Evolutionary conservation across 2,888 invertebrate species (phyloP).

Genomic region (Papilio gigon): DNA sequence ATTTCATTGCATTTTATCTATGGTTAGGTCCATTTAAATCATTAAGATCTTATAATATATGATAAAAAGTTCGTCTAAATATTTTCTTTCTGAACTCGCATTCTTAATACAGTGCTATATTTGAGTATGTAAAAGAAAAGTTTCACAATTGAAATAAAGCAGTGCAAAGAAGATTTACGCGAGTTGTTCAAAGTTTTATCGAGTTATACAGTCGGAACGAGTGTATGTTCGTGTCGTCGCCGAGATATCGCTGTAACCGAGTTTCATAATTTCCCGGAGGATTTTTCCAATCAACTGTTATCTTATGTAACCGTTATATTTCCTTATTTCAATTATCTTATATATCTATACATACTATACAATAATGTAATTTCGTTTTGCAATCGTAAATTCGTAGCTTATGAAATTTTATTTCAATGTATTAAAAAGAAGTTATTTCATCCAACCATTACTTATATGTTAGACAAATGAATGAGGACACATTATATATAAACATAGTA

Average conservation of each 20-base stretch:
- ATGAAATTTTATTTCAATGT: no score
- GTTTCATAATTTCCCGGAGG: slow-evolving; percentile 26
- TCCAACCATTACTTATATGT: no score
- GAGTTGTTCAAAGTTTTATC: slow-evolving; percentile 22
- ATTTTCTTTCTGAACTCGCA: no score
- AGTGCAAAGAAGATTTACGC: slow-evolving; percentile 15
- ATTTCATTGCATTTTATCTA: no score
- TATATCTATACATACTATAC: not conserved
- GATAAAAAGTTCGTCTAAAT: no score
- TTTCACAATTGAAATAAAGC: not conserved
- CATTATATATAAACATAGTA: no score
- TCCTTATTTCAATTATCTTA: not conserved
- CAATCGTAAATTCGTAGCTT: no score
- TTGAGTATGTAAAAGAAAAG: not conserved
- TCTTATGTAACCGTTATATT: slow-evolving; percentile 15
- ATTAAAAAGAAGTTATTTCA: no score
- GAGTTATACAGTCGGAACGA: slow-evolving; percentile 13
- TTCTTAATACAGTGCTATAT: not conserved
- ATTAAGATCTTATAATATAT: no score
- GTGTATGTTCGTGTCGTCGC: slow-evolving; percentile 9
- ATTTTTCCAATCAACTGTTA: slow-evolving; percentile 11
- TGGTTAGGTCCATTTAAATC: no score
- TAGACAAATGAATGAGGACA: no score
- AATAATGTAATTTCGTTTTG: no score
- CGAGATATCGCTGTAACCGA: not conserved